Evolutionary conservation across 2,113 vertebrate genomes (phyloP), one percentile per base, ranked within the genome.

Genomic region (Ariopsis seemanni): DNA sequence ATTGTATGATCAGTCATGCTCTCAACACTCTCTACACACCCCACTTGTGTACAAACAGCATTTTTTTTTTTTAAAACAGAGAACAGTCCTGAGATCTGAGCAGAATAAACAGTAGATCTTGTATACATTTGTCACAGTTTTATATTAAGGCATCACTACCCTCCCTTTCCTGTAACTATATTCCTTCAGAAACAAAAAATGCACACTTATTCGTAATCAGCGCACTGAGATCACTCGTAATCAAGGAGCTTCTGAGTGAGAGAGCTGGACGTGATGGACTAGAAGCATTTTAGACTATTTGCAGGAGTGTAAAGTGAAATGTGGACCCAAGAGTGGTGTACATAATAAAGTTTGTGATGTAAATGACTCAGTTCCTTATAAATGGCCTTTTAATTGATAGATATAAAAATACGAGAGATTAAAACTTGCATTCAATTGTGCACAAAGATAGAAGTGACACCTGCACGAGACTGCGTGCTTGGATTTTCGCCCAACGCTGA

Each of bases 291-390:
- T 15, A 57, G 85, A 86, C 50, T 22, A 55, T 65, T 86, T 34
- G 30, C 30, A 27, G 52, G 52, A 67, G 60, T 79, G 86, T 62
- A n/a, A 75, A 84, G 42, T 84, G 77, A 87, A 63, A 89, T 53
- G 72, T 42, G 77, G 85, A 78, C 55, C 74, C 52, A 48, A 30
- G 83, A 60, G 74, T 27, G 87, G 86, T 87, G 83, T 87, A 89
- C 86, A 87, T 87, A 87, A 89, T 77, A 86, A 62, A 75, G 85
- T 81, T 89, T 89, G 82, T 89, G 86, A 85, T 86, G 87, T 85
- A 85, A 53, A 85, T 84, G 15, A 87, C 58, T 58, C 48, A 15
- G 52, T 84, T 89, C 65, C 34, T 62, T 57, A 30, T 62, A 69
- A 87, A 86, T 57, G n/a, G 65, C 58, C 60, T 85, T 87, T 81